Evolutionary conservation across 64 coral and sea anemone genomes (phyloP), one percentile per base, ranked within the genome.

Genomic region (Montipora sp.): DNA sequence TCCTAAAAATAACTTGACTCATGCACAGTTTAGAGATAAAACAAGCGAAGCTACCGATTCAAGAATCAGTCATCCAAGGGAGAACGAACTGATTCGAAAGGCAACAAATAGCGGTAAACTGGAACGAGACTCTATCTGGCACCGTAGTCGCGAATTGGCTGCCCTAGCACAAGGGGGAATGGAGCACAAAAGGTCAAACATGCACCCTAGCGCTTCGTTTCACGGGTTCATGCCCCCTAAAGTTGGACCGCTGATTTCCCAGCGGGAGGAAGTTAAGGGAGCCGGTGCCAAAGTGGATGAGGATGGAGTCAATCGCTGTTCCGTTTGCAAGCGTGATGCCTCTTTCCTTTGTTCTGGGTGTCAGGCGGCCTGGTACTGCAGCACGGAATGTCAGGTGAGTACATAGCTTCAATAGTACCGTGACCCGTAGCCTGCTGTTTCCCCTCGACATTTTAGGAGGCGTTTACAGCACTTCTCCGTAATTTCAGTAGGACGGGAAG

Each of bases 261-360:
- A 78, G 53, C 83, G 92, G 10, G 92, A 88, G 6, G 68, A 59
- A n/a, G 83, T 63, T 5, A 89, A 80, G 12, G 77, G 78, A 0
- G 63, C 84, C 3, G 22, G 61, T 1, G 87, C 67, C 27, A 90
- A 88, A 18, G 59, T 73, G 10, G 89, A 94, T 18, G 89, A 98
- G 13, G 87, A 88, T 36, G 83, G 89, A 45, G 84, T 92, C 1
- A 98, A 98, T 75, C 83, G 88, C 36, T 98, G 95, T 12, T 94
- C 92, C 7, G 95, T 98, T 77, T 98, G 95, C 36, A 98, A 98
- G 18, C 84, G 95, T 68, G 95, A 98, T 77, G 95, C 95, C 14
- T 94, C 95, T 14, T 98, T 98, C 72, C 82, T 98, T 67, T 98
- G 95, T 84, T 98, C 95, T 78, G 95, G 95, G 12, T 98, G 95